A percentile compares a stretch with the other conserved stretches of the same genome.
Conservation (phyloP, 2,888 invertebrate species). For the Nysson spinosus region DNA sequence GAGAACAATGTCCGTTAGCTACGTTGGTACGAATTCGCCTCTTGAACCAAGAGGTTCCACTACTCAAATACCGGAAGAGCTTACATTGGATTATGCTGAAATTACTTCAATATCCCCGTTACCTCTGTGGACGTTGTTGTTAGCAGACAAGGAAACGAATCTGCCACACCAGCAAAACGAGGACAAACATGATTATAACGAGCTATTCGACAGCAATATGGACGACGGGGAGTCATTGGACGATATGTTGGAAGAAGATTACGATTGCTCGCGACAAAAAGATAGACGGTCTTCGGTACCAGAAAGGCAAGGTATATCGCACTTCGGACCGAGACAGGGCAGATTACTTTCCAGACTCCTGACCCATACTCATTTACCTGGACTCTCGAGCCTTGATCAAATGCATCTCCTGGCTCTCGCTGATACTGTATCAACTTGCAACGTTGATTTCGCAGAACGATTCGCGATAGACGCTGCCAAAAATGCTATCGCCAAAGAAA, state of each 20-base stretch:
- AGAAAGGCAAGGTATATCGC: constrained; percentile 87
- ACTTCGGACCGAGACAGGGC: constrained; percentile 92
- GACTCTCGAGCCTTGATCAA: constrained; percentile 97
- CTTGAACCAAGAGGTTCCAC: constrained; percentile 87
- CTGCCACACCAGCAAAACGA: constrained; percentile 72
- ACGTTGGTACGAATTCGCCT: constrained; percentile 88
- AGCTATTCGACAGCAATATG: constrained; percentile 90
- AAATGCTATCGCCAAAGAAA: constrained; percentile 83
- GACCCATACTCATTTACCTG: constrained; percentile 96
- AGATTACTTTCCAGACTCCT: constrained; percentile 91
- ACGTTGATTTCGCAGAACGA: constrained; percentile 91
- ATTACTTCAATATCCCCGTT: constrained; percentile 98
- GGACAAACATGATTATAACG: constrained; percentile 88
- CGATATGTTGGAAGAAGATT: constrained; percentile 86
- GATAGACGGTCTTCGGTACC: constrained; percentile 85
- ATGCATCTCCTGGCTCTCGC: constrained; percentile 99
- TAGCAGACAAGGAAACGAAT: constrained; percentile 92
- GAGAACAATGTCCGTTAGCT: constrained; percentile 92
- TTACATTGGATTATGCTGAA: constrained; percentile 95
- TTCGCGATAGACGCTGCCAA: constrained; percentile 85
- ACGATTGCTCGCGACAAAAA: constrained; percentile 80
- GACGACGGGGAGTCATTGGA: constrained; percentile 90
- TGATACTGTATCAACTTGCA: constrained; percentile 97
- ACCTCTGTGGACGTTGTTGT: constrained; percentile 96
- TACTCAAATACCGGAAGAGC: constrained; percentile 89